Evolutionary conservation across 2,888 invertebrate genomes (phyloP).

Genomic region (Oeneis ivallda): DNA sequence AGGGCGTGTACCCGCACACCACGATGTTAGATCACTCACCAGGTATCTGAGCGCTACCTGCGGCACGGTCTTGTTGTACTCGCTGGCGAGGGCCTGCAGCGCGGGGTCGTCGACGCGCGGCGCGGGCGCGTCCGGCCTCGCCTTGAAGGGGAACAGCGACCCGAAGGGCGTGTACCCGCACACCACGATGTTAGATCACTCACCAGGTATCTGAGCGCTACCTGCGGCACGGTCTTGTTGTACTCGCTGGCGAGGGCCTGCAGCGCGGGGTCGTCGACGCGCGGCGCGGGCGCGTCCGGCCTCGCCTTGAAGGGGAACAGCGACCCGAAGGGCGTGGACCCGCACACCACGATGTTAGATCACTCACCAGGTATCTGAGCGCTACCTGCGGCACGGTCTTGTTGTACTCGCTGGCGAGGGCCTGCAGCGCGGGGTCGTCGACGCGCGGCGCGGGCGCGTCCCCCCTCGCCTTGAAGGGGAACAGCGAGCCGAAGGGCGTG

Average conservation of each 20-base stretch:
- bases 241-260: too few relatives aligned
- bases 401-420: constrained; percentile 77
- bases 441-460: constrained; percentile 78
- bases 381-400: constrained; percentile 69
- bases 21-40: constrained; percentile 68
- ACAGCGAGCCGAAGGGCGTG: constrained; percentile 85
- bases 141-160: constrained; percentile 64
- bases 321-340: too few relatives aligned
- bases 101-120: constrained; percentile 79
- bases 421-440: constrained; percentile 75
- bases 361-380: constrained; percentile 84
- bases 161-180: constrained; percentile 90
- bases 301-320: too few relatives aligned
- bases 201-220: too few relatives aligned
- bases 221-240: too few relatives aligned
- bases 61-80: constrained; percentile 48
- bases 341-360: too few relatives aligned
- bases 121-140: constrained; percentile 69
- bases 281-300: too few relatives aligned
- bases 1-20: too few relatives aligned
- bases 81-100: constrained; percentile 78
- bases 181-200: constrained; percentile 84
- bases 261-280: too few relatives aligned
- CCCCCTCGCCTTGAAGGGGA: constrained; percentile 63
- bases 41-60: constrained; percentile 85